Evolutionary conservation across 2,888 invertebrate genomes (phyloP), one percentile per base, ranked within the genome.

Genomic region (Chymomyza procnemis): DNA sequence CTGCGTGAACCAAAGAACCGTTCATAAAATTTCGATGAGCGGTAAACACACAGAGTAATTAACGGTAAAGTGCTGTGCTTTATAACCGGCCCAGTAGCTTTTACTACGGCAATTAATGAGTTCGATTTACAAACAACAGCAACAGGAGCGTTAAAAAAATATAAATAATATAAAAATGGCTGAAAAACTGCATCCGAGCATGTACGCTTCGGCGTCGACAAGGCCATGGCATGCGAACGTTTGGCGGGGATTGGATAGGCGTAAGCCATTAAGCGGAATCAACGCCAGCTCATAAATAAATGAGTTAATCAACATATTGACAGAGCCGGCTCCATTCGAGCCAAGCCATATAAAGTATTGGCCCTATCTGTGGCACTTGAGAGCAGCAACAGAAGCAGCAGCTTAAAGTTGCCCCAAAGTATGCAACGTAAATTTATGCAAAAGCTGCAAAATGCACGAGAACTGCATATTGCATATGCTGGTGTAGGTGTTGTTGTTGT

Each of bases 261-360:
- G 71, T 74, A 74, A 79, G 78, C 81, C 84, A 81, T 84, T 81
- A 79, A 82, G 81, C 72, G 71, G 73, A 76, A 81, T 84, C 76
- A 76, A 69, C 73, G 75, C 71, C 69, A 75, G 75, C 83, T 79
- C 83, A 84, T 87, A 87, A 84, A 87, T 85, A 84, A 82, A 82
- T 78, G 74, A 85, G 78, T 79, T 82, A 85, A 87, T 85, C 87
- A 87, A 78, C 80, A 81, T 81, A 79, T 81, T 81, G 83, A 80
- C 74, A 69, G 76, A 75, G 76, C 67, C 71, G 64, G 41, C 61
- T 47, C 67, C 59, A 64, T 64, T 61, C 64, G 58, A 21, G 56
- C 26, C 16, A 22, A 54, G 16, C 48, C 6, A 26, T 18, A 18
- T n/a, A n/a, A 14, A 18, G 16, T n/a, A 16, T 16, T 16, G 48